Percentiles rank a stretch among this genome's conserved stretches.
phyloP scores from a whole-genome alignment of 2,113 vertebrate genomes.

The Cacatua alba region DNA sequence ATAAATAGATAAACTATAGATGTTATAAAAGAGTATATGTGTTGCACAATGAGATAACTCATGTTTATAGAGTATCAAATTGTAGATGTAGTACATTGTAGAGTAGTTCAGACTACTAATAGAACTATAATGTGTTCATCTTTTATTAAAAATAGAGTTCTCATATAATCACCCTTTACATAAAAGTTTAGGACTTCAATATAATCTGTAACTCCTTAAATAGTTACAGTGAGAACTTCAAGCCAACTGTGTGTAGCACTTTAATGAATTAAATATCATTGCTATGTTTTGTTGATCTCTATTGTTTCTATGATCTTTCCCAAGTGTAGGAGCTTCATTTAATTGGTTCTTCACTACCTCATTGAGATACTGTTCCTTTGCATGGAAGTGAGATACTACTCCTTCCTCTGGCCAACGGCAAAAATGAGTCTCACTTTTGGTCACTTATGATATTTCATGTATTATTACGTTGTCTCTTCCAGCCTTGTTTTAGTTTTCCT shows the following conservation, averaged over 20 bases:
- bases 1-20: not conserved
- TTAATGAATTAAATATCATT: not conserved
- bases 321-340: not conserved
- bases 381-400: not conserved
- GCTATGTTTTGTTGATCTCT: not conserved
- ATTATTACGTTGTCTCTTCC: not conserved
- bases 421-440: not conserved
- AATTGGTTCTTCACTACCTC: not conserved
- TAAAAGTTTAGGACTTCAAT: not conserved
- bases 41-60: not conserved
- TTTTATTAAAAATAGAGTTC: not conserved
- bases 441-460: not conserved
- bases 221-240: not conserved
- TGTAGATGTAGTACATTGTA: not conserved
- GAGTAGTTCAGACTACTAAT: not conserved
- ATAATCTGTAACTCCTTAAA: not conserved
- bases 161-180: not conserved
- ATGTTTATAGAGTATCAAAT: not conserved
- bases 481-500: not conserved
- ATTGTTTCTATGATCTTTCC: not conserved
- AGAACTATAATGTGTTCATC: not conserved
- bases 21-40: not conserved
- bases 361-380: not conserved
- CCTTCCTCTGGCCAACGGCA: not conserved
- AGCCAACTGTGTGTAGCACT: not conserved